phyloP scores from a whole-genome alignment of 2,113 vertebrate species.

The Todiramphus saurophagus region DNA sequence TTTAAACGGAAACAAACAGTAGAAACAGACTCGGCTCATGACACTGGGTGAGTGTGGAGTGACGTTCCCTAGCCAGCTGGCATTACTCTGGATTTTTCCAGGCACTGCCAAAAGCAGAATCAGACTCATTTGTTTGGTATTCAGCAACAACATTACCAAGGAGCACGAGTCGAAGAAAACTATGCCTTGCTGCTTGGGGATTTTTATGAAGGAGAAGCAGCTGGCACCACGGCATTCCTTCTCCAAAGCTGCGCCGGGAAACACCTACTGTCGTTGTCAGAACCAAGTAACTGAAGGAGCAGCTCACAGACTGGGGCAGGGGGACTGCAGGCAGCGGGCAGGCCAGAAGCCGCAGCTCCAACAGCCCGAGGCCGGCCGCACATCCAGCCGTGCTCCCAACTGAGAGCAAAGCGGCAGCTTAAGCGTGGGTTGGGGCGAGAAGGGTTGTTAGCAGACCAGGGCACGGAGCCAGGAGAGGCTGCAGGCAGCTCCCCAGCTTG shows the following conservation, averaged over 20 bases:
- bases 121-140: neutral
- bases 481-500: fast-evolving
- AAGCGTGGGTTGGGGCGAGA: fast-evolving
- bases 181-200: neutral
- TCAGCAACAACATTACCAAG: neutral
- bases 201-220: neutral
- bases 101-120: neutral
- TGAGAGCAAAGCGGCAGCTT: neutral
- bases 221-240: no score
- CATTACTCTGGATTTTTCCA: neutral
- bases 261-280: neutral
- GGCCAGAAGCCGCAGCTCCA: no score
- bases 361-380: no score
- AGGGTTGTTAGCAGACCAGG: no score
- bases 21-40: neutral
- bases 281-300: neutral
- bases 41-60: neutral
- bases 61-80: neutral
- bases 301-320: neutral
- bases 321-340: no score
- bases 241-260: neutral
- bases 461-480: fast-evolving
- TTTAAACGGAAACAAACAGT: neutral
- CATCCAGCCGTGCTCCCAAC: no score
- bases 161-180: neutral